Evolutionary conservation across 2,888 invertebrate species (phyloP).

Genomic region (Microctonus aethiopoides): DNA sequence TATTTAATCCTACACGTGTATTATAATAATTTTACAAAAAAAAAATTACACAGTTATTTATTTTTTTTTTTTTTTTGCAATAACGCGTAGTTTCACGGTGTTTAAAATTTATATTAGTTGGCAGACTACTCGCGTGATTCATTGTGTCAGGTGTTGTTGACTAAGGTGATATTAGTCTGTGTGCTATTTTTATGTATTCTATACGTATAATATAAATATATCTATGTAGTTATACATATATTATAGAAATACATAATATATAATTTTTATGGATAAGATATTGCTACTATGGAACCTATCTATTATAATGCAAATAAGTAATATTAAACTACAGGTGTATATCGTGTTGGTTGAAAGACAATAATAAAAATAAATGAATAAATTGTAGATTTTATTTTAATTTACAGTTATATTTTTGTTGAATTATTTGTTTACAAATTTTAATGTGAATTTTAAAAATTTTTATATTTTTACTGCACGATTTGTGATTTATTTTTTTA

Average conservation of each 20-base stretch:
- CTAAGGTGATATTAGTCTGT: not conserved
- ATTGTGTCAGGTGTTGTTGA: constrained; percentile 23
- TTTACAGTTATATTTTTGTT: no score
- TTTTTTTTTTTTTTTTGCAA: constrained; percentile 9
- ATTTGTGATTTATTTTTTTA: no score
- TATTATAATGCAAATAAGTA: constrained; percentile 15
- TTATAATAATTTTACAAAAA: not conserved
- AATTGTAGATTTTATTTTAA: not conserved
- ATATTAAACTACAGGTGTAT: constrained; percentile 2
- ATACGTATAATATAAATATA: not conserved
- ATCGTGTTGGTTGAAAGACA: not conserved
- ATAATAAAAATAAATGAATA: not conserved
- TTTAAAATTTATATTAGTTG: not conserved
- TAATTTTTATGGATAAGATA: constrained; percentile 12
- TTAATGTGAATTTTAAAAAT: no score
- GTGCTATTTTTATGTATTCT: not conserved
- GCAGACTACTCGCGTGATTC: constrained; percentile 5
- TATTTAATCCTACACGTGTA: not conserved
- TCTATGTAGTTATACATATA: not conserved
- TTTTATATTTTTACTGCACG: no score
- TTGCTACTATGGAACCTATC: constrained; percentile 5
- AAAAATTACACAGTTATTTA: constrained; percentile 3
- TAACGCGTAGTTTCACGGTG: not conserved
- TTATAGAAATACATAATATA: not conserved
- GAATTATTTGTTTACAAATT: no score